Conservation (phyloP, 2,888 invertebrate genomes). For the Acleris cristana region DNA sequence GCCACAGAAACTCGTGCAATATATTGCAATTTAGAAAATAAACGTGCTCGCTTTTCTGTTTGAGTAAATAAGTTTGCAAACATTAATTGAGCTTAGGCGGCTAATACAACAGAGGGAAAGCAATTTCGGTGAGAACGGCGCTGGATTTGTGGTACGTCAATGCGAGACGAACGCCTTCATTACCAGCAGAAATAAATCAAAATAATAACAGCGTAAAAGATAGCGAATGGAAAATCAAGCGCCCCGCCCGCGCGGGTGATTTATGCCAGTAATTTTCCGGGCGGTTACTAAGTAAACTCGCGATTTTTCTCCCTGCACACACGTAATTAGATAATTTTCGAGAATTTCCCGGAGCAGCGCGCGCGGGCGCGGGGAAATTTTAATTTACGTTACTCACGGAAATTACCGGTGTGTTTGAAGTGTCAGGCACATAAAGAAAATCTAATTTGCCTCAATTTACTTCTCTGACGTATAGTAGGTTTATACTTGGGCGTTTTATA, state of each 20-base stretch:
- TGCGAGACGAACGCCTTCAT: conserved; percentile 79
- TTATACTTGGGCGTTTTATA: conserved; percentile 24
- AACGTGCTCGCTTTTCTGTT: conserved; percentile 3
- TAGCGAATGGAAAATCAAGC: conserved; percentile 82
- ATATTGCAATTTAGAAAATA: conserved; percentile 3
- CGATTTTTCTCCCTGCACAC: conserved; percentile 80
- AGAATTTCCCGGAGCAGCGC: conserved; percentile 59
- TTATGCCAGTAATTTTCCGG: conserved; percentile 81
- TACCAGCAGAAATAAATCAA: conserved; percentile 80
- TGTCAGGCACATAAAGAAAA: conserved; percentile 34
- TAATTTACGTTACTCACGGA: conserved; percentile 39
- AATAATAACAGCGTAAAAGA: conserved; percentile 80
- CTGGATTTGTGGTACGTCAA: conserved; percentile 71
- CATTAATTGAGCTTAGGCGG: conserved; percentile 28
- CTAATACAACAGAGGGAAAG: conserved; percentile 41
- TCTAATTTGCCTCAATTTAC: conserved; percentile 37
- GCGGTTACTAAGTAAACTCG: conserved; percentile 80
- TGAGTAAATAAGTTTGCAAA: conserved; percentile 3
- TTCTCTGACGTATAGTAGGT: conserved; percentile 19
- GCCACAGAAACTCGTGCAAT: background rate
- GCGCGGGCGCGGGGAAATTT: conserved; percentile 45
- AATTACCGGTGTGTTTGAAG: conserved; percentile 36
- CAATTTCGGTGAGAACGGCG: conserved; percentile 64
- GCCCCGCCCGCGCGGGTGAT: conserved; percentile 66
- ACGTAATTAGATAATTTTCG: conserved; percentile 82